Conservation (phyloP, 2,113 vertebrate species). For the Lucifuga dentata region DNA sequence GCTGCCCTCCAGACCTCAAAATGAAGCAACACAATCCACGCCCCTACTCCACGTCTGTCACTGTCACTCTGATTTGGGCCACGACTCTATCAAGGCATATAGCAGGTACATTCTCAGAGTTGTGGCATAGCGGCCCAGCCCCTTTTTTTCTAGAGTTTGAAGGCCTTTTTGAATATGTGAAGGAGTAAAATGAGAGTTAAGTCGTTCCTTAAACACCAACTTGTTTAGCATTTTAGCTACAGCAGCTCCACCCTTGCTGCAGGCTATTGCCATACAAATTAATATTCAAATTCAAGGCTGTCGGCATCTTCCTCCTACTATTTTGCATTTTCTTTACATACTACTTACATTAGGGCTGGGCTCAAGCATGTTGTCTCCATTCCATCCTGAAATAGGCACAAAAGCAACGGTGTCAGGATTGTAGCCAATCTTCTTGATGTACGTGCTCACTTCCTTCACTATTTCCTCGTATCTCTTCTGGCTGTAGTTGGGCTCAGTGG, state of each 20-base stretch:
- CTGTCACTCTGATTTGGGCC: too few species aligned
- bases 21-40: too few species aligned
- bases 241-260: neutral
- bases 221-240: neutral
- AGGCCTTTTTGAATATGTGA: too few species aligned
- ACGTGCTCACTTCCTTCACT: slow-evolving; percentile 98
- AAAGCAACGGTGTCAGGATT: slow-evolving; percentile 96
- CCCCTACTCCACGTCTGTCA: too few species aligned
- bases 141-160: too few species aligned
- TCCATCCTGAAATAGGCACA: slow-evolving; percentile 98
- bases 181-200: too few species aligned
- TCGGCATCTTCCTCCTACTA: fast-evolving
- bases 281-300: slow-evolving; percentile 38
- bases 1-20: too few species aligned
- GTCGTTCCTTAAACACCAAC: too few species aligned
- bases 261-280: slow-evolving; percentile 21
- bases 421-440: slow-evolving; percentile 99
- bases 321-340: slow-evolving; percentile 3
- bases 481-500: slow-evolving; percentile 97
- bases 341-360: slow-evolving; percentile 91
- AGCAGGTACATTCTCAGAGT: too few species aligned
- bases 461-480: slow-evolving; percentile 98
- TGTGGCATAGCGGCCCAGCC: too few species aligned
- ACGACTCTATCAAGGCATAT: too few species aligned
- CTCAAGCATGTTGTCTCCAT: slow-evolving; percentile 98